Evolutionary conservation across 2,888 invertebrate species (phyloP), one percentile per base, ranked within the genome.

Genomic region (Acronicta psi): DNA sequence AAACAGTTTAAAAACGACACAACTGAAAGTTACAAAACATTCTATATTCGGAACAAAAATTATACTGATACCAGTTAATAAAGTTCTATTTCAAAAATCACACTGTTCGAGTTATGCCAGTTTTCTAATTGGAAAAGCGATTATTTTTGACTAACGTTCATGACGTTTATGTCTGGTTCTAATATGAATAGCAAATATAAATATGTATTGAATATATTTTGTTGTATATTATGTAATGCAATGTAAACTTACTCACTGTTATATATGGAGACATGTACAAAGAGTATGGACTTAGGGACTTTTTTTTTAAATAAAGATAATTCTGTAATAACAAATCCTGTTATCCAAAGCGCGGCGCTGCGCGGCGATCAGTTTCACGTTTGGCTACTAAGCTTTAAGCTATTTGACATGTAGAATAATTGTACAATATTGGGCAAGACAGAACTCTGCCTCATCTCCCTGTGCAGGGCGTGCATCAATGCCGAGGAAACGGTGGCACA

Each of bases 221-320:
- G 23, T 14, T 38, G 10, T 43, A 40, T 52, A 38, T 54, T 49
- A 47, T 56, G 54, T 67, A 40, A 58, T 58, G 13, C 37, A 4
- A 46, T 41, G 50, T 54, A 38, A 55, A 53, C 46, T 59, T 43
- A 17, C 40, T 69, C 70, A 69, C 50, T 69, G 55, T 59, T 70
- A 61, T 55, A 66, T 69, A 43, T 69, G 66, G 43, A 18, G 10
- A 14, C 8, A 34, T 23, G 9, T 41, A 14, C 16, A 29, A 8
- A 18, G 14, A 61, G 8, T 52, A 2, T 34, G 34, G 36, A 62
- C 18, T 55, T 55, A 17, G 14, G 49, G 37, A 44, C 18, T 38
- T 40, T 61, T 47, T 11, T 2, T 29, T 11, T 3, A 9, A 25
- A 29, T 29, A 29, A 29, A 29, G 2, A n/a, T 29, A 29, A 29